Base-by-base conservation (phyloP, 2,888 invertebrate species). In the Nipponacmea schrenckii region DNA sequence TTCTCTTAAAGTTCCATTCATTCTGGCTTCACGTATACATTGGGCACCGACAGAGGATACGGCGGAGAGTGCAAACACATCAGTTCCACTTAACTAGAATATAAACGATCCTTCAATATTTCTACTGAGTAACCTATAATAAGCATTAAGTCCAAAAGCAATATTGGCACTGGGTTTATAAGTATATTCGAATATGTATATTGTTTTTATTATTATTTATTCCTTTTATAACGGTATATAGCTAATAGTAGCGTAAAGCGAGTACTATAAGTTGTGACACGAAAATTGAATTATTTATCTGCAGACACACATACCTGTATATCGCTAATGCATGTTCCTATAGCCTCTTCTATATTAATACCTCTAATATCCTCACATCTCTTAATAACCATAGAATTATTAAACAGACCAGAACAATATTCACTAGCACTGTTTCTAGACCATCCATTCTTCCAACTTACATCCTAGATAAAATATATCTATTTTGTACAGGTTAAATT, bases 391-490 rank as follows among this genome's bases (percentile, higher is more conserved):
- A 20, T 56, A 20, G 56, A 56, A 56, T n/a, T 20, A 2, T 56
- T 56, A 56, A 56, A 56, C 20, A 56, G 56, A 56, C 24, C 24
- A 7, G 7, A 7, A n/a, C 56, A 56, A 56, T 50, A 50, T n/a
- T 50, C 50, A n/a, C 1, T 20, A 56, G 56, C 56, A 56, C 20
- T 20, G 0, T 56, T 24, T 20, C 8, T n/a, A 24, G 56, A n/a
- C 56, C 56, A 56, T 20, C 56, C 20, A 56, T 56, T 56, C 56
- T 56, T 56, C 56, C 56, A 56, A 56, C 56, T 56, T 56, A 56
- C 56, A 17, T 56, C 56, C 56, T 56, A 8, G 8, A 39, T 39
- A 39, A 39, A 39, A 39, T 39, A 39, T 8, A 39, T 39, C 39
- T 31, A 31, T 31, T 31, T 31, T 4, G 2, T 31, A 2, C 7